Evolutionary conservation across 2,888 invertebrate genomes (phyloP), one percentile per base, ranked within the genome.

Genomic region (Amiota minor): DNA sequence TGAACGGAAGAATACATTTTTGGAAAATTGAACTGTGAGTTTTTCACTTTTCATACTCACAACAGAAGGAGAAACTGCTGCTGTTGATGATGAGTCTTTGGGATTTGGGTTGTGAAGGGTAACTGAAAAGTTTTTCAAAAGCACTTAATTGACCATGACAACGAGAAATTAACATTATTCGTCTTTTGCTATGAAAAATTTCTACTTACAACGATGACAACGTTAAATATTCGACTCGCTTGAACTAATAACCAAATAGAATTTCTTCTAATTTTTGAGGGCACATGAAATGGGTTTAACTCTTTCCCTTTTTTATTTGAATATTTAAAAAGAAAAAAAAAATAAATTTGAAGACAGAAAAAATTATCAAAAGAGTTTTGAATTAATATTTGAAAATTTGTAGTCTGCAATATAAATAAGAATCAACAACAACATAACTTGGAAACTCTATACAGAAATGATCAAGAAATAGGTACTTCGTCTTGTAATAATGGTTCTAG

Each of bases 81-180:
- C 53, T 14, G 35, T 56, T 75, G 65, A 67, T 71, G 72, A 71
- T 77, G 61, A 49, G 9, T 8, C 55, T 4, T 9, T n/a, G 23
- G 18, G 6, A 50, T 14, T 45, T n/a, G 59, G 16, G 11, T 18
- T 16, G 20, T n/a, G 11, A 20, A 35, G 47, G 18, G 64, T 9
- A 49, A 59, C 49, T 14, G 16, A 14, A 18, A 46, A 46, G 12
- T 16, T 53, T 69, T 61, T 55, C 64, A 74, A 76, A 71, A 77
- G 70, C 82, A 85, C 78, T 82, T 81, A 83, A 83, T 83, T 85
- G 83, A 79, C 83, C 83, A 79, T 81, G 83, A 84, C 85, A 84
- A 80, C 79, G 83, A 80, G 79, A 81, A 81, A 84, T 83, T 84
- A 81, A 78, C 83, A 83, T 81, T 81, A 78, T 77, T 79, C 67